A percentile compares a stretch with the other conserved stretches of the same genome.
These are phyloP conservation scores for Pygocentrus nattereri DNA, from an alignment of 2,797 vertebrate species.

Conservation along the genomic window DNA sequence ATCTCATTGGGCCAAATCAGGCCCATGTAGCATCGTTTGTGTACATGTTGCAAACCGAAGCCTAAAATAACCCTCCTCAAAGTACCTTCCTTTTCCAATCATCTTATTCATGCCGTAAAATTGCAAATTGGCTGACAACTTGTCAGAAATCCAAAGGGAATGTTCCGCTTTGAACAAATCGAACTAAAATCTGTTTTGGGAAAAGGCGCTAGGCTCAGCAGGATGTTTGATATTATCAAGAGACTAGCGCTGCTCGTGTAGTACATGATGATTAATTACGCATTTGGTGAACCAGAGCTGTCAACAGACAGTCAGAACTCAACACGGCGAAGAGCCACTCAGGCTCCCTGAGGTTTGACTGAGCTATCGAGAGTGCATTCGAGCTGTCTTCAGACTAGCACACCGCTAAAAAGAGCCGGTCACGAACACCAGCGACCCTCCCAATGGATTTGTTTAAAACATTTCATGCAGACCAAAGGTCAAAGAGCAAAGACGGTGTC, in stretches of 20 bases:
- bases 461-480: no score
- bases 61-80: neutral
- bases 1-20: neutral
- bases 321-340: neutral
- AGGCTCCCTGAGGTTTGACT: neutral
- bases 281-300: neutral
- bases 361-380: neutral
- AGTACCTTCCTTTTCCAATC: neutral
- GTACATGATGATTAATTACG: neutral
- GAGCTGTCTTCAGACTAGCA: neutral
- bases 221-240: neutral
- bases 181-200: neutral
- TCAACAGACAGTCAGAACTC: neutral
- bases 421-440: neutral
- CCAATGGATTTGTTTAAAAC: no score
- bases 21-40: neutral
- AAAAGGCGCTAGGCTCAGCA: neutral
- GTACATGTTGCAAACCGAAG: neutral
- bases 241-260: neutral
- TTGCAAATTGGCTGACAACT: constrained; percentile 1
- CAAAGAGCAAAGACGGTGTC: no score
- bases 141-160: neutral
- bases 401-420: neutral
- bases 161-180: constrained; percentile 10
- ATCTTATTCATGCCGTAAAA: neutral